phyloP scores from a whole-genome alignment of 2,113 vertebrate genomes.

The Urocolius indicus region DNA sequence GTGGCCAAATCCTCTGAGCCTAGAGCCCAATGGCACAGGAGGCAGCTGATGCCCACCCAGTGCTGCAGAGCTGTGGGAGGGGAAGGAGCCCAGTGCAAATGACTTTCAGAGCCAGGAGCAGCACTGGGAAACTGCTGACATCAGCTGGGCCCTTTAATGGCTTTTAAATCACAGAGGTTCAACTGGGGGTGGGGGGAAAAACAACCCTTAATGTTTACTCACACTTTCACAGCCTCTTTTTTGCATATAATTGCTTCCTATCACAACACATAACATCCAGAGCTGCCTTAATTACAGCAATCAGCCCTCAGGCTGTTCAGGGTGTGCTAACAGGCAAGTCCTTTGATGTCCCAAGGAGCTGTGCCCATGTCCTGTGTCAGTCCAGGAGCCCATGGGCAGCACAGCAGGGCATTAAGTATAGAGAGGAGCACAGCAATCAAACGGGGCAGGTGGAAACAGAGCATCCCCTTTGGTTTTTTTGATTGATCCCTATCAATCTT shows the following conservation, averaged over 20 bases:
- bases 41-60: background rate
- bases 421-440: background rate
- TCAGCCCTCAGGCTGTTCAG: background rate
- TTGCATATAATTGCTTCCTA: slow-evolving; percentile 66
- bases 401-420: background rate
- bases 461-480: fast-evolving
- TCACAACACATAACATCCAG: slow-evolving; percentile 10
- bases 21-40: background rate
- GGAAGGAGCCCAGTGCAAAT: background rate
- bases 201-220: slow-evolving; percentile 38
- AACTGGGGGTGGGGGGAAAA: background rate
- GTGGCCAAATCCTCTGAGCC: fast-evolving
- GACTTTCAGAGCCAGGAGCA: background rate
- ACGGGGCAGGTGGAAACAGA: background rate
- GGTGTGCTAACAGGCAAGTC: background rate
- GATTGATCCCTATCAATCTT: background rate
- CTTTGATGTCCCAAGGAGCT: background rate
- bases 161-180: slow-evolving; percentile 54
- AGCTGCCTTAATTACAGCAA: slow-evolving; percentile 4
- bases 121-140: background rate
- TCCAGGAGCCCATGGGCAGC: background rate
- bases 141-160: background rate
- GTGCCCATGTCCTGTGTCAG: background rate
- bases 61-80: fast-evolving
- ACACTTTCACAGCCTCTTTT: background rate